phyloP scores from a whole-genome alignment of 64 coral and sea anemone species.

The Stichodactyla mertensii region DNA sequence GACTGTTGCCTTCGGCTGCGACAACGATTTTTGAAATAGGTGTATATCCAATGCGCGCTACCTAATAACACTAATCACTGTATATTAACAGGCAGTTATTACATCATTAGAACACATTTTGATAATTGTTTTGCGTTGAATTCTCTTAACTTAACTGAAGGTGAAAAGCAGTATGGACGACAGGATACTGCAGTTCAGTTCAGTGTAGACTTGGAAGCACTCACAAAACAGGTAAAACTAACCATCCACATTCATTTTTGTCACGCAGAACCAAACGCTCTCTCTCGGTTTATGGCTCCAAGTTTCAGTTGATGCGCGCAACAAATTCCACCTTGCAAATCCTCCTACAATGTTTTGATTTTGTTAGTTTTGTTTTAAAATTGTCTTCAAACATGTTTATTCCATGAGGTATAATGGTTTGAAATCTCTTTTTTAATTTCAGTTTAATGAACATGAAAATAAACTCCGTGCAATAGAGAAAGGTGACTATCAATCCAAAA shows the following conservation, averaged over 20 bases:
- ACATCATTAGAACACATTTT: constrained; percentile 24
- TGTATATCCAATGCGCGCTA: no score
- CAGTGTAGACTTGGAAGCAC: constrained; percentile 38
- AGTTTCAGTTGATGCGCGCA: no score
- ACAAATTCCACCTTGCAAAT: no score
- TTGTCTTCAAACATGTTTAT: no score
- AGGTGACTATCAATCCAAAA: constrained; percentile 3
- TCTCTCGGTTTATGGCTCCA: no score
- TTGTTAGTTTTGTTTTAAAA: no score
- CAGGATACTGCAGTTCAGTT: constrained; percentile 50
- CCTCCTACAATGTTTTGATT: no score
- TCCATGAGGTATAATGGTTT: neutral
- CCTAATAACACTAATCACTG: no score
- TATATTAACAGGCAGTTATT: no score
- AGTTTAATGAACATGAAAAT: constrained; percentile 46
- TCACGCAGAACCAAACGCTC: no score
- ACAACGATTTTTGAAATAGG: no score
- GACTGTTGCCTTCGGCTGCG: no score
- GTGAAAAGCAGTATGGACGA: constrained; percentile 41
- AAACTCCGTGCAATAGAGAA: constrained; percentile 37
- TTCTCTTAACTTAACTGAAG: constrained; percentile 37
- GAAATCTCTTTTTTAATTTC: neutral
- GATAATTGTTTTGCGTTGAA: constrained; percentile 39
- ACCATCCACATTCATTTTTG: neutral
- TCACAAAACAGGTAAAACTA: constrained; percentile 52